Base-by-base conservation (phyloP, 2,797 vertebrate species). In the Scolopax bukidnonensis region DNA sequence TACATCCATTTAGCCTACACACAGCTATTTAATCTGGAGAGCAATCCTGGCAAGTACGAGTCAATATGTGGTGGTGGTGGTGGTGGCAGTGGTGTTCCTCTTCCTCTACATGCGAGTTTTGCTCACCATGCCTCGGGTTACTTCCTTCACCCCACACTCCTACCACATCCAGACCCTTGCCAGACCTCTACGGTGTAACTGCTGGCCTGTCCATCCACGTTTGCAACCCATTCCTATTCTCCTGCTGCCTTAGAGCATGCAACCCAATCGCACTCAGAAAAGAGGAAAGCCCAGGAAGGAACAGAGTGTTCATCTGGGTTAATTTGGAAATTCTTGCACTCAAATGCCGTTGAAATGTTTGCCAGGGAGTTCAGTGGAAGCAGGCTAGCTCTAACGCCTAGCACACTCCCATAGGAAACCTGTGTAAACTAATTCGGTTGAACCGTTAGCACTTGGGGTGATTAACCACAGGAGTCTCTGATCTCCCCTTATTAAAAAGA, bases 401-500 rank as follows among this genome's bases (percentile, higher is more conserved):
- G 71, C 79, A 95, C 47, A 88, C 89, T 96, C 84, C 75, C 91
- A 92, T 6, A 95, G 79, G 79, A 95, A 95, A 94, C 64, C 75
- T 80, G 76, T 57, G 75, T 81, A 96, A 95, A 93, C 69, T 91
- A 93, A 93, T 92, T 93, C 83, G 4, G 76, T 88, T 6, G 81
- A 96, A 95, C 95, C 91, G 89, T 95, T 92, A 90, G 69, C 90
- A 91, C 87, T 90, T 0, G 40, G 60, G 84, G 95, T 97, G 87
- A 97, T 96, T 88, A 93, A 94, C 89, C 83, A 0, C 93, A 96
- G 65, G n/a, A 95, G 75, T 12, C 89, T 96, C 92, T 95, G 90
- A 95, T 95, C 94, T 95, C 92, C 75, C 92, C 73, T 89, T 78
- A 92, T 94, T 96, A 96, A 96, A 95, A 53, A 85, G 70, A 87